These are phyloP conservation scores for Pachyrhynchus sulphureomaculatus DNA, from an alignment of 1,140 invertebrate species.

Conservation along the genomic window DNA sequence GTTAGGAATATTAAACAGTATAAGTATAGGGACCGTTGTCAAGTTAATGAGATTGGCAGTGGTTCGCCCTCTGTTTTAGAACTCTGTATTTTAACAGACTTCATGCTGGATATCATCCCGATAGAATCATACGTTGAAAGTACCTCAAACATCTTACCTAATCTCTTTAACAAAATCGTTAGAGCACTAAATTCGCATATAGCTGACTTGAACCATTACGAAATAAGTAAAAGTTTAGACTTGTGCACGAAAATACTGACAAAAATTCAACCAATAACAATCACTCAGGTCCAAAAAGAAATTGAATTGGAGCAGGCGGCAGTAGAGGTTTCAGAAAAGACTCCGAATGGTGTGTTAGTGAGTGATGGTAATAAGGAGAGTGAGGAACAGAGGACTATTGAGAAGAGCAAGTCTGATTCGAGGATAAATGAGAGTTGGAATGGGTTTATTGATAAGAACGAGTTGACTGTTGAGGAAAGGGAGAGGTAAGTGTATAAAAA, in stretches of 20 bases:
- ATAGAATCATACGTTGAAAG: slow-evolving; percentile 79
- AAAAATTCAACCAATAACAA: slow-evolving; percentile 67
- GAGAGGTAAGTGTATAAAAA: slow-evolving; percentile 40
- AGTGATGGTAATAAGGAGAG: slow-evolving; percentile 4
- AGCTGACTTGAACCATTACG: slow-evolving; percentile 59
- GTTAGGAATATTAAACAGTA: slow-evolving; percentile 43
- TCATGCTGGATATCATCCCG: slow-evolving; percentile 77
- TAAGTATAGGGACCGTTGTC: slow-evolving; percentile 44
- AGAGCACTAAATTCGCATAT: slow-evolving; percentile 62
- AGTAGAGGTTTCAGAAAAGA: slow-evolving; percentile 11
- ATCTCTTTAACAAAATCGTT: slow-evolving; percentile 68
- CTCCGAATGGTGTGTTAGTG: background rate
- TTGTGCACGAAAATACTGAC: slow-evolving; percentile 76
- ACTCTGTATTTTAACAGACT: slow-evolving; percentile 73
- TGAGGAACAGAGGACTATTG: slow-evolving; percentile 47
- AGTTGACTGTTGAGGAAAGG: slow-evolving; percentile 47
- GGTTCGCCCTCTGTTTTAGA: slow-evolving; percentile 64
- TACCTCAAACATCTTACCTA: slow-evolving; percentile 76
- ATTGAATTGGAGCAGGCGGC: slow-evolving; percentile 14
- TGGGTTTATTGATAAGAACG: slow-evolving; percentile 48
- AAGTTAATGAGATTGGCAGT: slow-evolving; percentile 58
- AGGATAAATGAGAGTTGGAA: slow-evolving; percentile 63
- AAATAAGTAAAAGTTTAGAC: slow-evolving; percentile 65
- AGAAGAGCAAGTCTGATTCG: slow-evolving; percentile 68
- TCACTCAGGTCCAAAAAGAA: slow-evolving; percentile 28